Conservation (phyloP, 2,888 invertebrate species). For the Arctia plantaginis region DNA sequence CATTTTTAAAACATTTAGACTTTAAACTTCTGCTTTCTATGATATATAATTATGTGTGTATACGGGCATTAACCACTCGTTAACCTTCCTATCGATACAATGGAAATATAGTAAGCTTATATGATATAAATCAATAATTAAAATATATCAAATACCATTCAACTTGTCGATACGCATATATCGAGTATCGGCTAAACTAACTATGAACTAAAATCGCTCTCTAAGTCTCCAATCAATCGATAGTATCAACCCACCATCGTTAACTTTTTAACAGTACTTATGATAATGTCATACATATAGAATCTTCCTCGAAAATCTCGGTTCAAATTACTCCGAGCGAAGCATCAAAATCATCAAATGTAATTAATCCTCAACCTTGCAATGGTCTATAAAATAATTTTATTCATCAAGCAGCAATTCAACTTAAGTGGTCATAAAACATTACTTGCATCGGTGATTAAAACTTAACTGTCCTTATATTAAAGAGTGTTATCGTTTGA, state of each 20-base stretch:
- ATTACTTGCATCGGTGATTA: constrained; percentile 30
- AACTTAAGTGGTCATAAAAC: constrained; percentile 28
- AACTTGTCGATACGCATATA: no score
- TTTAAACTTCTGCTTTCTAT: no score
- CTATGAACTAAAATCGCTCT: not conserved
- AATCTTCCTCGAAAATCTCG: not conserved
- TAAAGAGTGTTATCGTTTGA: constrained; percentile 57
- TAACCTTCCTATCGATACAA: no score
- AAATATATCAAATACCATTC: no score
- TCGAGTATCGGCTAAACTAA: not conserved
- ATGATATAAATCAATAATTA: no score
- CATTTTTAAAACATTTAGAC: not conserved
- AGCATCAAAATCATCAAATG: not conserved
- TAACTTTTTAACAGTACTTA: not conserved
- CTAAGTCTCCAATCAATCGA: not conserved
- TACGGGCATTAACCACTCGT: no score
- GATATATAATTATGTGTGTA: no score
- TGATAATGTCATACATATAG: not conserved
- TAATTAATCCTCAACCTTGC: not conserved
- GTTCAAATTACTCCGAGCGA: not conserved
- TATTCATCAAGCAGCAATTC: constrained; percentile 11
- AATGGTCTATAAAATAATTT: constrained; percentile 5
- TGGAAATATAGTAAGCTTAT: no score
- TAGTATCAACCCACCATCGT: not conserved
- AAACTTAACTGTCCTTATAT: constrained; percentile 42